phyloP scores from a whole-genome alignment of 2,797 vertebrate genomes.

The Eulemur coronatus region DNA sequence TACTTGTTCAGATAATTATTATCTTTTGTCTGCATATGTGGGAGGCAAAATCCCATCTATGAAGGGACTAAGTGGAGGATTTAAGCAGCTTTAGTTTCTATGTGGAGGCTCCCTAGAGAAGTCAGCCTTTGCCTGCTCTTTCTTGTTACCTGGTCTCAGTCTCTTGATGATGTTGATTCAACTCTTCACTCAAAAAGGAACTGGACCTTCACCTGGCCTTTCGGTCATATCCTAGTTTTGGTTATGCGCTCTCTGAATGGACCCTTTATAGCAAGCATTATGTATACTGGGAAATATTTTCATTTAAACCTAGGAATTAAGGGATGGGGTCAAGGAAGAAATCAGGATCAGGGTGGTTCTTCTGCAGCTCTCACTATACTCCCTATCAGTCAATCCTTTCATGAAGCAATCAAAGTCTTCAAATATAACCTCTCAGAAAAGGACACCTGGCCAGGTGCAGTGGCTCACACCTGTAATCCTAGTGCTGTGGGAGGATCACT shows the following conservation, averaged over 20 bases:
- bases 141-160: not conserved
- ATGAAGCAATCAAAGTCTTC: constrained; percentile 2
- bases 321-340: not conserved
- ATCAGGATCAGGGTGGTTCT: not conserved
- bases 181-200: constrained; percentile 22
- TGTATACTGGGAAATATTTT: not conserved
- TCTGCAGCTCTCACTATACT: not conserved
- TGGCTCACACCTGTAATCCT: not conserved
- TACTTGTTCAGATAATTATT: constrained; percentile 30
- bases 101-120: not conserved
- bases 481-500: not conserved
- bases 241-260: constrained; percentile 3
- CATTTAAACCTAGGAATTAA: constrained; percentile 3
- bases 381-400: not conserved
- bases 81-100: not conserved
- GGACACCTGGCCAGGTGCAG: not conserved
- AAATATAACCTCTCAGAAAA: not conserved
- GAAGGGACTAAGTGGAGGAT: not conserved
- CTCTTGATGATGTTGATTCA: not conserved
- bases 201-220: not conserved
- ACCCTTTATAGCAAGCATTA: not conserved
- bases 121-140: not conserved
- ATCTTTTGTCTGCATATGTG: constrained; percentile 23
- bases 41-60: not conserved
- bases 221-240: not conserved